Base-by-base conservation (phyloP, 2,888 invertebrate species). In the Diachrysia chrysitis region DNA sequence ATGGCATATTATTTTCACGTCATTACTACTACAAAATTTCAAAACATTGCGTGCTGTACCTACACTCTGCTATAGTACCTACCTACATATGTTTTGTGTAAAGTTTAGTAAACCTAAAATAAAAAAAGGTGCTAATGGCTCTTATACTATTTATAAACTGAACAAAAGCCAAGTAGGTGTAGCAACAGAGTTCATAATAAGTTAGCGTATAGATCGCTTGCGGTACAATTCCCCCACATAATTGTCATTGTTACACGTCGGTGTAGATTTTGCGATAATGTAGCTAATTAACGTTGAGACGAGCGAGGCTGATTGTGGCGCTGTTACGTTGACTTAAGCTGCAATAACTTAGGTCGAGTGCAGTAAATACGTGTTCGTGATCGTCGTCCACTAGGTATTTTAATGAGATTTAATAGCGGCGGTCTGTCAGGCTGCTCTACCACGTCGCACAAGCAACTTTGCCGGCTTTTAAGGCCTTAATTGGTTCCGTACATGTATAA, bases 401-500 rank as follows among this genome's bases (percentile, higher is more conserved):
- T 91, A 93, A 93, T 92, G 91, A 92, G 90, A 90, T 91, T 92
- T 90, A 93, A 92, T 91, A 91, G 90, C 85, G 75, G 81, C 79
- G 73, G 83, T 80, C 64, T 82, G 81, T 82, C 85, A 85, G 84
- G 78, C 81, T 74, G 76, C 76, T 78, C 78, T 75, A 66, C 80
- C 69, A 83, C 81, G 80, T 83, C 81, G 82, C 78, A 80, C 87
- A 85, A 85, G 85, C 84, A 84, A 89, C 87, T 86, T 86, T 88
- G 90, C 88, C 89, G 87, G 87, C 89, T 90, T 89, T 88, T 88
- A 90, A 90, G 85, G 85, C 90, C 87, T 90, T 93, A 93, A 93
- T 93, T 93, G 92, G 90, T 92, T 91, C 88, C 88, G 86, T 89
- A 90, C 90, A 90, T 90, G 90, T 88, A 87, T 91, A 93, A 92